Percentiles rank a stretch among this genome's conserved stretches.
phyloP scores from a whole-genome alignment of 2,888 invertebrate species.

The Drosophila longiperda region DNA sequence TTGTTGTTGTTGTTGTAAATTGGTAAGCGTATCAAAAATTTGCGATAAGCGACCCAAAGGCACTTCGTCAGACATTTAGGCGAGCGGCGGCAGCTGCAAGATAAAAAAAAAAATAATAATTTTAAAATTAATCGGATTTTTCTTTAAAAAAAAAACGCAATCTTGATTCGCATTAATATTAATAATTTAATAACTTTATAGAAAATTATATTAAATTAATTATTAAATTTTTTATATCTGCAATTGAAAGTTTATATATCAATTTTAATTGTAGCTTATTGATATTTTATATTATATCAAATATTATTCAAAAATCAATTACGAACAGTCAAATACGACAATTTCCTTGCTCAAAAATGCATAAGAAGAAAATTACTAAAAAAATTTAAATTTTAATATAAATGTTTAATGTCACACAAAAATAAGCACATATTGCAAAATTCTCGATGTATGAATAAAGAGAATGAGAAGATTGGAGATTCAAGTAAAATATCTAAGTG shows the following conservation, averaged over 20 bases:
- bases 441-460: neutral
- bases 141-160: neutral
- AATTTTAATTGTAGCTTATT: no score
- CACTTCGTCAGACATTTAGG: slow-evolving; percentile 88
- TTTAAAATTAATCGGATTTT: neutral
- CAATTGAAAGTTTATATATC: neutral
- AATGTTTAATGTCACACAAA: neutral
- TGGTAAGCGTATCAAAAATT: slow-evolving; percentile 92
- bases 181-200: neutral
- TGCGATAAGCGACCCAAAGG: slow-evolving; percentile 91
- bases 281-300: neutral
- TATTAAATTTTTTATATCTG: neutral
- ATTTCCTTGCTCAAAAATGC: neutral
- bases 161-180: neutral
- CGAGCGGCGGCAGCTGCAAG: slow-evolving; percentile 37
- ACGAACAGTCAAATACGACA: neutral
- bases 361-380: neutral
- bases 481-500: neutral
- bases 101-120: neutral
- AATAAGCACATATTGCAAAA: neutral
- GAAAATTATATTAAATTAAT: neutral
- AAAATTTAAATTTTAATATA: neutral
- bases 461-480: neutral
- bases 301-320: neutral
- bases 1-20: slow-evolving; percentile 89